phyloP scores from a whole-genome alignment of 2,888 invertebrate genomes.

The Campoplex nolae region DNA sequence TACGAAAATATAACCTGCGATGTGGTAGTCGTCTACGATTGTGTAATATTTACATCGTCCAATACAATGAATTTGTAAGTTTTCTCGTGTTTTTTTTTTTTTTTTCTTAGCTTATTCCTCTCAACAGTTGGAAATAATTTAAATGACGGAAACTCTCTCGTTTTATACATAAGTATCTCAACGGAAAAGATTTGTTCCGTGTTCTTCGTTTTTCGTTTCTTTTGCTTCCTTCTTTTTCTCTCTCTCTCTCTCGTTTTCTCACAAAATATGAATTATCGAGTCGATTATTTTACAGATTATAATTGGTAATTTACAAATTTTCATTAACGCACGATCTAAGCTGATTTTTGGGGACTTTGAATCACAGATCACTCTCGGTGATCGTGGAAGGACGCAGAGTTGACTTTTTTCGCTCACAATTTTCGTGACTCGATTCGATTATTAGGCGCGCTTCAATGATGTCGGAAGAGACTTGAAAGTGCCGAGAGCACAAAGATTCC shows the following conservation, averaged over 20 bases:
- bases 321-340: conserved; percentile 32
- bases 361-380: neutral
- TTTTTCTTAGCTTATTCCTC: conserved; percentile 6
- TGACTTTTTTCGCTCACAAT: conserved; percentile 14
- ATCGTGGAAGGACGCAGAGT: neutral
- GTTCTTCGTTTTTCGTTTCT: neutral
- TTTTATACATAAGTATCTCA: conserved; percentile 44
- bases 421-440: conserved; percentile 20
- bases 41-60: conserved; percentile 69
- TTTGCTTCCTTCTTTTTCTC: neutral
- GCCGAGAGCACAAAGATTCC: conserved; percentile 6
- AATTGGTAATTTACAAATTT: conserved; percentile 67
- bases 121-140: neutral
- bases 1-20: conserved; percentile 59
- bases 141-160: neutral
- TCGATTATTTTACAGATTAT: conserved; percentile 67
- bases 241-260: conserved; percentile 4
- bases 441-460: conserved; percentile 19
- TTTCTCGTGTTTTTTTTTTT: neutral
- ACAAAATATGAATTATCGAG: conserved; percentile 65
- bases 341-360: neutral
- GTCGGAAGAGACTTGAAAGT: conserved; percentile 45
- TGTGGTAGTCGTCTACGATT: conserved; percentile 50
- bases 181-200: conserved; percentile 59
- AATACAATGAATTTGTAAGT: conserved; percentile 55